Conservation (phyloP, 2,797 vertebrate species). For the Scolopax bukidnonensis region DNA sequence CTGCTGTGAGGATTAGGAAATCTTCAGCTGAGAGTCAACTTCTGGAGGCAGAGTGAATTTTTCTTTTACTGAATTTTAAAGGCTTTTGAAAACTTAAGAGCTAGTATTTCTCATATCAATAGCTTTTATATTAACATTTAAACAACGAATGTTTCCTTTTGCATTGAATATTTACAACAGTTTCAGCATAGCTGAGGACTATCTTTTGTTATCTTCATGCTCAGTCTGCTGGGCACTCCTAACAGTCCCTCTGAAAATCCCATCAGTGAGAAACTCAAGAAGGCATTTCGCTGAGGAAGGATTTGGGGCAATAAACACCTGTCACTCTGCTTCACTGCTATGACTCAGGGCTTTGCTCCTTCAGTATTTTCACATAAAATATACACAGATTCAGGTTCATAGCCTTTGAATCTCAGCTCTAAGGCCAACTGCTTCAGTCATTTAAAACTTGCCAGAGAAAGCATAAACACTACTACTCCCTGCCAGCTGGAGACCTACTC, state of each 20-base stretch:
- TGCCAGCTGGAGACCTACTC: background rate
- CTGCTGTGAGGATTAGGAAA: slow-evolving; percentile 48
- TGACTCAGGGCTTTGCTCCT: background rate
- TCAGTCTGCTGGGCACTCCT: background rate
- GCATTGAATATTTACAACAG: background rate
- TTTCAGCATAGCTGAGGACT: background rate
- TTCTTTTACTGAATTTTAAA: background rate
- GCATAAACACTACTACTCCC: background rate
- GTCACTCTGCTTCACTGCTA: background rate
- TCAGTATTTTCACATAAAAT: background rate
- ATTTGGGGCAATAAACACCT: background rate
- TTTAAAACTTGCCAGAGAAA: background rate
- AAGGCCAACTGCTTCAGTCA: background rate
- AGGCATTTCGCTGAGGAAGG: background rate
- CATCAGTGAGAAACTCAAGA: background rate
- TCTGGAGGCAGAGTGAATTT: background rate
- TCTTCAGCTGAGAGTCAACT: slow-evolving; percentile 30
- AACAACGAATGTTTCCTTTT: background rate
- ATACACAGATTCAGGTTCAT: background rate
- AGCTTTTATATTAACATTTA: background rate
- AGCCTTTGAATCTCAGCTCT: background rate
- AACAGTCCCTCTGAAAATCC: background rate
- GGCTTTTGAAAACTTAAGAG: background rate
- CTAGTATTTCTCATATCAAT: background rate
- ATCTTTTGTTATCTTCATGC: background rate